These are phyloP conservation scores for Seira ritae DNA, from an alignment of 2,888 invertebrate genomes.

Conservation along the genomic window DNA sequence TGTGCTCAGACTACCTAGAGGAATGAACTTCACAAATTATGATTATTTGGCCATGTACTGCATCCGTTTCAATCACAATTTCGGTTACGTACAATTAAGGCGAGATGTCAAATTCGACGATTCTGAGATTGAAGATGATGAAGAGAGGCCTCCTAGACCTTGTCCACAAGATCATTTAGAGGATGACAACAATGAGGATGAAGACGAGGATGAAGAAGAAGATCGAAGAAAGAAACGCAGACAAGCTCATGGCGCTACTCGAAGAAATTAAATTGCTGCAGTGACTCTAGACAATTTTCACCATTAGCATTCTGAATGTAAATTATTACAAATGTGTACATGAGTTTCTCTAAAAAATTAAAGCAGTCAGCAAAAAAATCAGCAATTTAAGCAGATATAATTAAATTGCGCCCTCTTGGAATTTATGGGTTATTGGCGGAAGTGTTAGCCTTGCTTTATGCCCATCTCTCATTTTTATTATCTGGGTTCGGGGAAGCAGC, in stretches of 20 bases:
- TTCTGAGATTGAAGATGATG: neutral
- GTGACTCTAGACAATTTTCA: constrained; percentile 17
- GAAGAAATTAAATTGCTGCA: constrained; percentile 9
- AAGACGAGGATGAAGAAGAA: constrained; percentile 39
- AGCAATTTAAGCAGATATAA: too few species aligned
- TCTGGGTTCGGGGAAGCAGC: too few species aligned
- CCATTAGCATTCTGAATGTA: neutral
- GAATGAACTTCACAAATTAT: constrained; percentile 90
- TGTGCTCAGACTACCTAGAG: constrained; percentile 90
- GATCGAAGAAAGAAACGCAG: constrained; percentile 11
- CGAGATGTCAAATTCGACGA: constrained; percentile 82
- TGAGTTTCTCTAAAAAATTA: too few species aligned
- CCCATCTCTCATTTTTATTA: too few species aligned
- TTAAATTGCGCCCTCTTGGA: too few species aligned
- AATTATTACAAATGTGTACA: neutral
- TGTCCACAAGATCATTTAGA: constrained; percentile 42
- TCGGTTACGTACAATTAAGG: constrained; percentile 91
- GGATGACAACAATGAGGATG: constrained; percentile 34
- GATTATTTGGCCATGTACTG: constrained; percentile 96
- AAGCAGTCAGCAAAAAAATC: too few species aligned
- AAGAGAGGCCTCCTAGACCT: constrained; percentile 26
- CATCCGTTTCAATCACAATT: constrained; percentile 90
- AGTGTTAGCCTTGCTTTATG: too few species aligned
- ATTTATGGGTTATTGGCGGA: too few species aligned
- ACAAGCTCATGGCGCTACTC: neutral